These are phyloP conservation scores for Oxyura jamaicensis DNA, from an alignment of 2,113 vertebrate genomes.

Conservation along the genomic window DNA sequence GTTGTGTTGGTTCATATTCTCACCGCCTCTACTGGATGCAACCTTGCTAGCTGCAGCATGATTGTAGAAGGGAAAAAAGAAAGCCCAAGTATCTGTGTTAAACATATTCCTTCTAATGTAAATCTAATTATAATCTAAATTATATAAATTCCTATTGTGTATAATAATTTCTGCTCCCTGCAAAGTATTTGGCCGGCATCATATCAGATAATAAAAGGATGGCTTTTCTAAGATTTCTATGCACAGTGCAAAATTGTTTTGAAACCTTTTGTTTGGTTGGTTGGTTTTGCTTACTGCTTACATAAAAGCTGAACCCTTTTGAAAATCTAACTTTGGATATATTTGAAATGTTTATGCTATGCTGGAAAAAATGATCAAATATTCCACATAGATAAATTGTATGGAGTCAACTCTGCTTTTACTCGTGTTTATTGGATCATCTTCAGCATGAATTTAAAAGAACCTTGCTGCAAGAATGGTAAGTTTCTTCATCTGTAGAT, in stretches of 20 bases:
- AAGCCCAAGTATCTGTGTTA: neutral
- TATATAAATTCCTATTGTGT: neutral
- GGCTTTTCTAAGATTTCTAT: neutral
- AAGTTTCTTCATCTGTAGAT: neutral
- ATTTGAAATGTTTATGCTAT: neutral
- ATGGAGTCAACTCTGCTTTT: neutral
- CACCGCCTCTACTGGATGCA: neutral
- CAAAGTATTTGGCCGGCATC: neutral
- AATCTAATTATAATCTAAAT: neutral
- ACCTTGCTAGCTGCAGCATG: neutral
- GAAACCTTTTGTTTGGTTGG: neutral
- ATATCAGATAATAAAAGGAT: neutral
- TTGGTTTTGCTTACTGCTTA: neutral
- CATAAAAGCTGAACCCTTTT: neutral
- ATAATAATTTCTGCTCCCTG: neutral
- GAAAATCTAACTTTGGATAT: neutral
- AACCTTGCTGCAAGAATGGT: neutral
- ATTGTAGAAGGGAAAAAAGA: neutral
- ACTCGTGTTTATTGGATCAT: neutral
- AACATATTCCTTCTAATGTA: neutral
- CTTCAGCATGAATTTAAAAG: neutral
- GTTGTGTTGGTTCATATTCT: neutral
- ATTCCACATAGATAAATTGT: neutral
- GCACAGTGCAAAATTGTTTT: neutral
- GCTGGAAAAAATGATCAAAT: neutral